phyloP scores from a whole-genome alignment of 2,888 invertebrate species.

The Chrysina gloriosa region DNA sequence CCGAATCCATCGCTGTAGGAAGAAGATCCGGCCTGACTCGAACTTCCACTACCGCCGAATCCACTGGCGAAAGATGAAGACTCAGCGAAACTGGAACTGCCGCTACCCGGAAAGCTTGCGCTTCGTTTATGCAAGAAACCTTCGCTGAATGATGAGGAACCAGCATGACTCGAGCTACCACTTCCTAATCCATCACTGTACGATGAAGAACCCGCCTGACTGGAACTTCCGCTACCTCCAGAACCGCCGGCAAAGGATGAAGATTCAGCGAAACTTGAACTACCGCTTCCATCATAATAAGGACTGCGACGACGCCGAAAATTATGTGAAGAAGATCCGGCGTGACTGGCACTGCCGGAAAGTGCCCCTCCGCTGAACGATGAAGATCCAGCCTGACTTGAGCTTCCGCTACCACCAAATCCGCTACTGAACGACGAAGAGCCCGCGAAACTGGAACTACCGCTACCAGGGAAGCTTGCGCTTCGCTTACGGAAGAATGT shows the following conservation, averaged over 20 bases:
- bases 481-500: neutral
- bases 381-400: constrained; percentile 7
- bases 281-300: neutral
- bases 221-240: neutral
- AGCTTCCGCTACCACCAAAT: neutral
- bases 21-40: constrained; percentile 1
- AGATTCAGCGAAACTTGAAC: constrained; percentile 1
- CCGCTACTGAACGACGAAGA: neutral
- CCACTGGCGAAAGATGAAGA: neutral
- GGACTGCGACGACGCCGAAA: neutral
- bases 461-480: neutral
- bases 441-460: constrained; percentile 9
- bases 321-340: neutral
- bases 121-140: neutral
- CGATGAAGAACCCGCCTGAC: neutral
- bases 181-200: neutral
- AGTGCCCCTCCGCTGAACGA: neutral
- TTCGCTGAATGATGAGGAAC: neutral
- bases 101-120: constrained; percentile 1
- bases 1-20: neutral
- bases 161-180: neutral
- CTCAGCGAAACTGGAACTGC: constrained; percentile 8
- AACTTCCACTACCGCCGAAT: constrained; percentile 7
- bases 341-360: neutral
- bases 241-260: neutral